phyloP scores from a whole-genome alignment of 2,113 vertebrate species.

The Scophthalmus maximus region DNA sequence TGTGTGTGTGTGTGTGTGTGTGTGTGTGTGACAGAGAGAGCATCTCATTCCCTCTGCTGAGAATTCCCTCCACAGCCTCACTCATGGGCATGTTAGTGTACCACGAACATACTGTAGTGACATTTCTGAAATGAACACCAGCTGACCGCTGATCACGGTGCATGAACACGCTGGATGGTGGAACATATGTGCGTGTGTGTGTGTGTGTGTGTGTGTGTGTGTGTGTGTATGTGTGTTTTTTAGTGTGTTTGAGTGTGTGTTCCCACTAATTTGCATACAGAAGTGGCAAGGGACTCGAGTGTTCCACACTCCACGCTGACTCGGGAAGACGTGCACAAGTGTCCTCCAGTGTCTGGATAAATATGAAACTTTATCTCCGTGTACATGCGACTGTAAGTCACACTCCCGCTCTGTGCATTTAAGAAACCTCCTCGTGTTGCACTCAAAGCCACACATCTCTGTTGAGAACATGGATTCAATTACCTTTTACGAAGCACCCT shows the following conservation, averaged over 20 bases:
- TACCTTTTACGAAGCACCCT: conserved; percentile 7
- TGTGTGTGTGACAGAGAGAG: too few relatives aligned
- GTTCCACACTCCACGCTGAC: conserved; percentile 21
- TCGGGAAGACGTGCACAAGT: conserved; percentile 23
- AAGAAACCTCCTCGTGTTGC: background rate
- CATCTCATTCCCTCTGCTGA: too few relatives aligned
- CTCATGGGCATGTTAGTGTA: conserved; percentile 54
- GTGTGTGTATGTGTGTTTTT: background rate
- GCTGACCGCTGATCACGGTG: conserved; percentile 35
- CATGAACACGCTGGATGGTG: conserved; percentile 26
- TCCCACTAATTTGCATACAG: conserved; percentile 30
- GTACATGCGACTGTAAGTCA: conserved; percentile 5
- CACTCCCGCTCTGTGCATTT: background rate
- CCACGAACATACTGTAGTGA: conserved; percentile 46
- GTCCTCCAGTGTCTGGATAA: conserved; percentile 30
- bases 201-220: background rate
- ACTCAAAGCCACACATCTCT: background rate
- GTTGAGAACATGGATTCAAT: conserved; percentile 7
- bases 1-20: conserved; percentile 4
- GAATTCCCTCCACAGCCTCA: background rate
- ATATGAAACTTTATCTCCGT: conserved; percentile 5
- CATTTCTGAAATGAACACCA: conserved; percentile 64
- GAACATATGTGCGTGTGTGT: conserved; percentile 2
- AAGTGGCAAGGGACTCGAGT: conserved; percentile 19
- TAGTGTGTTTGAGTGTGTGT: background rate